phyloP scores from a whole-genome alignment of 2,797 vertebrate genomes.

The Melanogrammus aeglefinus region DNA sequence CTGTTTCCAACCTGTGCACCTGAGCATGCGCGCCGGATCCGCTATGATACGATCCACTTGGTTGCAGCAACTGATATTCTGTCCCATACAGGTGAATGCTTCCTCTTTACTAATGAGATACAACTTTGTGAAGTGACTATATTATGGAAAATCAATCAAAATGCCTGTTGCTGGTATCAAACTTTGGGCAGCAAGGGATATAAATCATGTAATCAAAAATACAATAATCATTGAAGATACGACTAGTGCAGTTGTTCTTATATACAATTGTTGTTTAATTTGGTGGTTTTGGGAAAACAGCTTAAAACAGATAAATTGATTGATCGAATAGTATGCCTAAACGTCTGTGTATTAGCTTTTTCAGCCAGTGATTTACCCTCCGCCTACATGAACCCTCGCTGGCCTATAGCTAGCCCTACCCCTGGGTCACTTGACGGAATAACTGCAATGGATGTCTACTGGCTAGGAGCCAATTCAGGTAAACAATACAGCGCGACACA shows the following conservation, averaged over 20 bases:
- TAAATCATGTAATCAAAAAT: too few relatives aligned
- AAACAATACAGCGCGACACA: conserved; percentile 29
- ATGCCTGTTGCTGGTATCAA: neutral
- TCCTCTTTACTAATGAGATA: neutral
- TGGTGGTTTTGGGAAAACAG: neutral
- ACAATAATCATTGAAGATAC: neutral
- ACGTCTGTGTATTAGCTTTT: neutral
- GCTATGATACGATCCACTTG: conserved; percentile 61
- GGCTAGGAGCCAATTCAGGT: conserved; percentile 85
- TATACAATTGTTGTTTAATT: neutral
- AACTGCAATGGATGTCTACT: conserved; percentile 83
- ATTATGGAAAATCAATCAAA: neutral
- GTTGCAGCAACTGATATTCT: conserved; percentile 74
- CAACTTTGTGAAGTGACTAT: neutral
- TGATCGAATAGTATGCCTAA: neutral
- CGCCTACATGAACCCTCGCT: conserved; percentile 85
- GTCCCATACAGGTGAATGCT: conserved; percentile 77
- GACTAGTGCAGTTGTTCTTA: neutral
- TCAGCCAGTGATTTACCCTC: conserved; percentile 79
- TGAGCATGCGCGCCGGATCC: conserved; percentile 61
- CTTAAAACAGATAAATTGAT: neutral
- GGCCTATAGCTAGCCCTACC: conserved; percentile 80
- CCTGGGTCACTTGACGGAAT: conserved; percentile 76
- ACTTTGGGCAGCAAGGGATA: neutral
- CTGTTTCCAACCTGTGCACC: conserved; percentile 72